Evolutionary conservation across 2,888 invertebrate species (phyloP).

Genomic region (Spodoptera littoralis): DNA sequence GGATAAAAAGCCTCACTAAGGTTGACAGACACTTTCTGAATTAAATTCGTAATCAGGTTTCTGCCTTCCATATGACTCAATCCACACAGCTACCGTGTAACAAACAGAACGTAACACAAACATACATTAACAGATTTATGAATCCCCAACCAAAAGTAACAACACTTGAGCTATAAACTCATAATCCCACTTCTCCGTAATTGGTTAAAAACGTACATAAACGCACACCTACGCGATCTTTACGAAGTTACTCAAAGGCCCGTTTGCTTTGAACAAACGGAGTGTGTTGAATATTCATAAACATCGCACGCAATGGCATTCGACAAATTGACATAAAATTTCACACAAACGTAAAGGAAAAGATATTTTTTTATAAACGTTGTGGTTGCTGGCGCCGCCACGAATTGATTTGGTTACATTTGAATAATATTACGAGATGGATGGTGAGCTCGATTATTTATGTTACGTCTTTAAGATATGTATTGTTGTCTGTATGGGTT

Average conservation of each 20-base stretch:
- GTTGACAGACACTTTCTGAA: too few species aligned
- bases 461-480: conserved; percentile 21
- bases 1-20: too few species aligned
- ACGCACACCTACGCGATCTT: conserved; percentile 42
- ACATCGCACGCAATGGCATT: conserved; percentile 69
- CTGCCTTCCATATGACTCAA: too few species aligned
- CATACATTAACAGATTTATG: too few species aligned
- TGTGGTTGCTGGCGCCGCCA: conserved; percentile 62
- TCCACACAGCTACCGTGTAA: too few species aligned
- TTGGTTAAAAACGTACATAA: conserved; percentile 28
- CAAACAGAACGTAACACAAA: too few species aligned
- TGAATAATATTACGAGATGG: conserved; percentile 63
- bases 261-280: conserved; percentile 64
- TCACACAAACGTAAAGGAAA: conserved; percentile 81
- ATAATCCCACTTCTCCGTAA: conserved; percentile 22
- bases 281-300: conserved; percentile 83
- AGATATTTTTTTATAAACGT: conserved; percentile 65
- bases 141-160: background rate
- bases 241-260: conserved; percentile 46
- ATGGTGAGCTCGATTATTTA: conserved; percentile 34
- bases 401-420: conserved; percentile 76
- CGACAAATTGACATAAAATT: conserved; percentile 85
- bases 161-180: background rate
- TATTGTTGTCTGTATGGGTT: background rate
- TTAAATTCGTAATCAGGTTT: too few species aligned